Percentiles rank a stretch among this genome's conserved stretches.
Evolutionary conservation across 2,797 vertebrate genomes (phyloP).

Genomic region (Sebastes wilsoni): DNA sequence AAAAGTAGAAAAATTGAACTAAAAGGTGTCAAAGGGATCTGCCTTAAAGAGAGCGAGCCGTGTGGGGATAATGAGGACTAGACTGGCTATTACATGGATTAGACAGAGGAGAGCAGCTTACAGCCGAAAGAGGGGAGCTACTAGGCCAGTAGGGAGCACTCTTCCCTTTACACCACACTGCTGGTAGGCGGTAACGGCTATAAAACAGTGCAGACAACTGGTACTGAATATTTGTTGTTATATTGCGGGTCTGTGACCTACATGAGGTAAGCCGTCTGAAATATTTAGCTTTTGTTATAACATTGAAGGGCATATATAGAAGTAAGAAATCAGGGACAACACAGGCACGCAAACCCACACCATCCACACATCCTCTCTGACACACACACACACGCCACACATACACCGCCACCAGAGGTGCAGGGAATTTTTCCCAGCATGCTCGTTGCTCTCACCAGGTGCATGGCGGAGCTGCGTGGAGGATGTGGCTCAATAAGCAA

Average conservation of each 20-base stretch:
- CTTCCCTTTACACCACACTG: conserved; percentile 65
- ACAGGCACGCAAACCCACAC: conserved; percentile 15
- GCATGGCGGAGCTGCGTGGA: conserved; percentile 99
- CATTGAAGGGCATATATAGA: not conserved
- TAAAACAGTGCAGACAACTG: conserved; percentile 25
- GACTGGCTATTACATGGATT: conserved; percentile 60
- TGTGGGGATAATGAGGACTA: conserved; percentile 58
- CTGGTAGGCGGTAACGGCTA: conserved; percentile 2
- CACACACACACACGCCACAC: no score
- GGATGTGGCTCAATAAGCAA: conserved; percentile 99
- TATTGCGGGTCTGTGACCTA: conserved; percentile 34
- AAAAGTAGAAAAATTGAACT: conserved; percentile 39
- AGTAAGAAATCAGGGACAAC: conserved; percentile 1
- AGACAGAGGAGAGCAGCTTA: conserved; percentile 50
- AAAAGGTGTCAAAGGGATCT: conserved; percentile 41
- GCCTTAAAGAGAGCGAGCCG: conserved; percentile 38
- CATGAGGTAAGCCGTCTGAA: conserved; percentile 32
- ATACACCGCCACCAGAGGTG: conserved; percentile 49
- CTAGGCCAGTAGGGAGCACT: conserved; percentile 76
- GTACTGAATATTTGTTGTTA: conserved; percentile 14
- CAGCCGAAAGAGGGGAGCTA: conserved; percentile 16
- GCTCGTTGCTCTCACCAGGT: conserved; percentile 92
- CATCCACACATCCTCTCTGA: conserved; percentile 24
- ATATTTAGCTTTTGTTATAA: conserved; percentile 35
- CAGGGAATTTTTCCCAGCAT: conserved; percentile 72